Conservation (phyloP, 1,140 invertebrate genomes). For the Drosophila pachea region DNA sequence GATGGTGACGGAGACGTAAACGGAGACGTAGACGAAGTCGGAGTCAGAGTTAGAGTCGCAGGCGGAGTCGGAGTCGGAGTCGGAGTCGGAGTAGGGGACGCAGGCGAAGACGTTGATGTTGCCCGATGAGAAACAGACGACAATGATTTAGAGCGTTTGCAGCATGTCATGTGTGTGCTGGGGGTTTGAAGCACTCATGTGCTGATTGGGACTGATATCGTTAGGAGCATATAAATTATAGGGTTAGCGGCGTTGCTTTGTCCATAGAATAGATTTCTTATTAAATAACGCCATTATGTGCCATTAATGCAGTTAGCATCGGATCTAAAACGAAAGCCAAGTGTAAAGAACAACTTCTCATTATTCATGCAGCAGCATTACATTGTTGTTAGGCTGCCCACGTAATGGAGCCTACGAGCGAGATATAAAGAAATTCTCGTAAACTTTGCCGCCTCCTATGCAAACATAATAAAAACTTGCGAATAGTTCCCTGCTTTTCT, state of each 20-base stretch:
- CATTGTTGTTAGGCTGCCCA: conserved; percentile 29
- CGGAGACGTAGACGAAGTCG: not conserved
- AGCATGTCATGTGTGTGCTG: conserved; percentile 33
- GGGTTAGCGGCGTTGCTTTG: conserved; percentile 6
- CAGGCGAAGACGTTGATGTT: conserved; percentile 35
- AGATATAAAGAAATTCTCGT: conserved; percentile 20
- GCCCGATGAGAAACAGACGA: conserved; percentile 67
- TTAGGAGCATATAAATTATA: conserved; percentile 41
- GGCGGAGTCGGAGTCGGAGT: not conserved
- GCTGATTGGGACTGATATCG: conserved; percentile 56
- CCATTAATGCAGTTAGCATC: conserved; percentile 19
- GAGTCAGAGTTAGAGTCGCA: not conserved
- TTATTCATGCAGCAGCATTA: conserved; percentile 29
- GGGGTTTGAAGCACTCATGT: conserved; percentile 20
- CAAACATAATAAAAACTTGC: conserved; percentile 55
- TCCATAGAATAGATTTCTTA: not conserved
- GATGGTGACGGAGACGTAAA: conserved; percentile 14
- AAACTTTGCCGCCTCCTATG: conserved; percentile 37
- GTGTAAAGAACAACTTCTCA: not conserved
- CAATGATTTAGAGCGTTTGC: conserved; percentile 67
- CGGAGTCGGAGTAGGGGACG: conserved; percentile 2
- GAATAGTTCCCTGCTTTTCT: conserved; percentile 37
- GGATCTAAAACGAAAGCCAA: conserved; percentile 7
- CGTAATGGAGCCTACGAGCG: conserved; percentile 35
- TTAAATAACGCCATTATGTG: conserved; percentile 17